Conservation (phyloP, 2,888 invertebrate genomes). For the Micoletzkya japonica region DNA sequence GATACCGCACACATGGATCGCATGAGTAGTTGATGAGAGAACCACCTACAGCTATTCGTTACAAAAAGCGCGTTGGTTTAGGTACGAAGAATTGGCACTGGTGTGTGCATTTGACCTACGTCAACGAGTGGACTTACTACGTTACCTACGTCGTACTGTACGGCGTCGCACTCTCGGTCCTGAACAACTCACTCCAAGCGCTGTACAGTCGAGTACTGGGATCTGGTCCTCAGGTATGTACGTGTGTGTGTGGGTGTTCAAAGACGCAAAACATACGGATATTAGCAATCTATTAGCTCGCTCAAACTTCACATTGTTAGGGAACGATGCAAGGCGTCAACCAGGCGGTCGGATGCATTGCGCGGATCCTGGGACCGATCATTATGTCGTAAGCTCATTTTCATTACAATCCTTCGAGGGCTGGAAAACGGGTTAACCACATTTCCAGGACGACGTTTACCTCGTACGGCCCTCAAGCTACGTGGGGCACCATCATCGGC, state of each 20-base stretch:
- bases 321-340: constrained; percentile 47
- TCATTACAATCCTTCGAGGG: neutral
- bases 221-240: constrained; percentile 30
- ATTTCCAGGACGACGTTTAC: constrained; percentile 34
- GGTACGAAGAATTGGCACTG: constrained; percentile 34
- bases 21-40: neutral
- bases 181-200: constrained; percentile 48
- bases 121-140: constrained; percentile 42
- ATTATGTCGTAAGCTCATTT: constrained; percentile 39
- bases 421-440: neutral
- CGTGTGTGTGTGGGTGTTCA: neutral
- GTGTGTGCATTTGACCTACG: constrained; percentile 37
- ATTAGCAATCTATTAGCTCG: neutral
- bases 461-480: constrained; percentile 40
- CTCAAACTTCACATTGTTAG: neutral
- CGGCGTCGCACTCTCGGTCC: constrained; percentile 39
- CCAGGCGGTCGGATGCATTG: constrained; percentile 44
- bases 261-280: too few relatives aligned
- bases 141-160: constrained; percentile 37
- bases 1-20: too few relatives aligned
- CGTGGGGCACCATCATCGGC: constrained; percentile 41
- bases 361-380: constrained; percentile 43
- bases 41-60: neutral
- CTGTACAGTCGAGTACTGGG: constrained; percentile 42
- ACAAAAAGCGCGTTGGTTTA: neutral